Base-by-base conservation (phyloP, 2,888 invertebrate species). In the Hirtodrosophila cameraria region DNA sequence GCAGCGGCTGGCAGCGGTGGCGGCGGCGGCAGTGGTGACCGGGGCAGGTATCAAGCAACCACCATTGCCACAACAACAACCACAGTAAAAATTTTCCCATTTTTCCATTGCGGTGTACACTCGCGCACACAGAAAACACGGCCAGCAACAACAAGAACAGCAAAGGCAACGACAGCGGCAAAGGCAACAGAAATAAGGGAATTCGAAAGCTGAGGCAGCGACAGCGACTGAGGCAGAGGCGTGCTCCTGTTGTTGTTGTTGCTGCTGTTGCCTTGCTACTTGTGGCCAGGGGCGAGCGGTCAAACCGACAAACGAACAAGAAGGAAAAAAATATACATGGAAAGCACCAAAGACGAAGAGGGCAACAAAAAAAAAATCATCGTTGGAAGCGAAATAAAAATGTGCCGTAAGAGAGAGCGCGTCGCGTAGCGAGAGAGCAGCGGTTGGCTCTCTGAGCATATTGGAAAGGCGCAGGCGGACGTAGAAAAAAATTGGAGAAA, bases 31-130 rank as follows among this genome's bases (percentile, higher is more conserved):
- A 53, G 60, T 46, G 62, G 55, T 61, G 68, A 57, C 62, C 71
- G 76, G 70, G 75, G 82, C 87, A 88, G 88, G 89, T 89, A 88
- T 88, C 87, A 88, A 84, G 84, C 88, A 88, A 89, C 89, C 89
- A 89, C 89, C 89, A 88, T 87, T 89, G 88, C 88, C 88, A 70
- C 89, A 89, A 87, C 89, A 89, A 90, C 89, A 89, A 90, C 90
- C 89, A 88, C 89, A 89, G 88, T 76, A 89, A 89, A 90, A 89
- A 90, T 89, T 88, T 89, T 90, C 89, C 89, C 89, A 89, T 89
- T 89, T 90, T 90, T 90, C 88, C 87, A 88, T 87, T 88, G 89
- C 79, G 89, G 89, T 85, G 74, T 75, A 79, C 72, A 75, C 69
- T 65, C 73, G 76, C 77, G 76, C 79, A 73, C 67, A 71, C 76